Base-by-base conservation (phyloP, 2,797 vertebrate species). In the Orestias chungarensis region DNA sequence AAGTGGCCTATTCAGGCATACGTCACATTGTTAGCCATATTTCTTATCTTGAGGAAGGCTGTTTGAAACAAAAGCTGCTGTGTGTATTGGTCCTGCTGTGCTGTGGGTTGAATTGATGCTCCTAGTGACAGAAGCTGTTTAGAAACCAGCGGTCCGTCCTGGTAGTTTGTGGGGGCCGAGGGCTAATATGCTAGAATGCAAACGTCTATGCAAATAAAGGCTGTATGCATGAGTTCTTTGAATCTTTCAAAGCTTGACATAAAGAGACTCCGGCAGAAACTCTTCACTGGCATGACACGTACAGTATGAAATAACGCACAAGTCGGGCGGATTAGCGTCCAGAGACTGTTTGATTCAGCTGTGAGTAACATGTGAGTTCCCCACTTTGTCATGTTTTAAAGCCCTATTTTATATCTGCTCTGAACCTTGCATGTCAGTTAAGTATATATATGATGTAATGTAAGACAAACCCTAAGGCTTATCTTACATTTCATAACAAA, bases 1-100 rank as follows among this genome's bases (percentile, higher is more conserved):
- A 87, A 88, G 89, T 87, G 87, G 85, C 76, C 88, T 84, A 80
- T 88, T 87, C 85, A 92, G 83, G 78, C 75, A 81, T 79, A 82
- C 76, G 46, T 89, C 74, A 74, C 80, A 68, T 88, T 87, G 79
- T 86, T 84, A 72, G 62, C 75, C 82, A 33, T 72, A 70, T 82
- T 86, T 80, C 85, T 89, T 88, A 88, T 90, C 75, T 72, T 8
- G 11, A 27, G 29, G 54, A 69, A 20, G 79, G 68, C 79, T 85
- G 70, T 81, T 89, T 84, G 82, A 79, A 88, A 84, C 75, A 87
- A 78, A 81, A 83, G 75, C 77, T 64, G 31, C 71, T 64, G 73
- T 46, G 75, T 61, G 71, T 54, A 64, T 74, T 73, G 82, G 68
- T 81, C 75, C 79, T 76, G 76, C 66, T 66, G 70, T 47, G 72